phyloP scores from a whole-genome alignment of 2,888 invertebrate species.

The Polyommatus icarus region DNA sequence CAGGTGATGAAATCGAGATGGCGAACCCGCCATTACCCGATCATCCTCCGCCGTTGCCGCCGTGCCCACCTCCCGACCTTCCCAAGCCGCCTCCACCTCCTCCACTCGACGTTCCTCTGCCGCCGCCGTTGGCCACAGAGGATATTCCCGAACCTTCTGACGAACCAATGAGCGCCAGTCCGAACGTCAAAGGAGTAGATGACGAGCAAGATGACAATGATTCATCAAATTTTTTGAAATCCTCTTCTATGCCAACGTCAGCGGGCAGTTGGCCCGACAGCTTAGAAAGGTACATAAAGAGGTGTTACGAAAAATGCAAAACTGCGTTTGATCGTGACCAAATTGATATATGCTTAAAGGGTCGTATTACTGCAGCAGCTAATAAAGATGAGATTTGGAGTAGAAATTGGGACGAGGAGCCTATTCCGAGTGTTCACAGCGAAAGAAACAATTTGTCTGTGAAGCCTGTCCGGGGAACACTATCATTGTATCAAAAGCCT shows the following conservation, averaged over 20 bases:
- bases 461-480: slow-evolving; percentile 80
- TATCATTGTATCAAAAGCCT: slow-evolving; percentile 81
- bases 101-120: slow-evolving; percentile 64
- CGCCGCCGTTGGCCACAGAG: slow-evolving; percentile 71
- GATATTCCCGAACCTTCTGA: slow-evolving; percentile 66
- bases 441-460: slow-evolving; percentile 85
- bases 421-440: slow-evolving; percentile 92
- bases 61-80: slow-evolving; percentile 73
- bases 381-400: slow-evolving; percentile 92
- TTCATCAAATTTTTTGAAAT: slow-evolving; percentile 59
- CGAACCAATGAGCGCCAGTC: slow-evolving; percentile 47
- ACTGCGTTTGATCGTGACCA: slow-evolving; percentile 94
- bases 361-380: slow-evolving; percentile 94
- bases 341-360: slow-evolving; percentile 96
- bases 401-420: slow-evolving; percentile 97
- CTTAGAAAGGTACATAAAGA: slow-evolving; percentile 92
- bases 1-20: slow-evolving; percentile 65
- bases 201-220: slow-evolving; percentile 53
- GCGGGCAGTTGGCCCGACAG: slow-evolving; percentile 88
- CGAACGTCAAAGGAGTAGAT: slow-evolving; percentile 47
- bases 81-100: slow-evolving; percentile 63
- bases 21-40: slow-evolving; percentile 79
- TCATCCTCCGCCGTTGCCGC: slow-evolving; percentile 76
- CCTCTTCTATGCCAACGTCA: slow-evolving; percentile 60
- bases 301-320: slow-evolving; percentile 94